These are phyloP conservation scores for Phytoseiulus persimilis DNA, from an alignment of 2,888 invertebrate species.

Conservation along the genomic window DNA sequence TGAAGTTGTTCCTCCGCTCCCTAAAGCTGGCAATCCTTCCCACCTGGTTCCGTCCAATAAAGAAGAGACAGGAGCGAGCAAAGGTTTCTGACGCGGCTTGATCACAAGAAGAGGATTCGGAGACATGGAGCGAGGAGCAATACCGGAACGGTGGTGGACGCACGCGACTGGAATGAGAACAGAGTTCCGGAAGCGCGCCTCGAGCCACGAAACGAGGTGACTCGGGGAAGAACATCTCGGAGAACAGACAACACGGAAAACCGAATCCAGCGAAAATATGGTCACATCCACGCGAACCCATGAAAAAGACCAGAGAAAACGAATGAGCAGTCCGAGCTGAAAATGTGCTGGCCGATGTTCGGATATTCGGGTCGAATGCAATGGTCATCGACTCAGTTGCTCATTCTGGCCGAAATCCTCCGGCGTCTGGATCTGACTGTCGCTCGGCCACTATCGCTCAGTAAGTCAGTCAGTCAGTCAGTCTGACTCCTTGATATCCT, in stretches of 20 bases:
- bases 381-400: neutral
- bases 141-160: neutral
- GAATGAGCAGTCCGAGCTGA: neutral
- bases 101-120: neutral
- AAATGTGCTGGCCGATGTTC: neutral
- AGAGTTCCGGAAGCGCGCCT: neutral
- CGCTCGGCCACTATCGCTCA: neutral
- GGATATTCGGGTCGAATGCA: neutral
- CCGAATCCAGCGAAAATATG: neutral
- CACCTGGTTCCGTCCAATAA: neutral
- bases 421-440: neutral
- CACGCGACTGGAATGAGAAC: neutral
- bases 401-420: neutral
- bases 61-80: neutral
- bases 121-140: neutral
- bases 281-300: neutral
- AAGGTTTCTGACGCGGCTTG: neutral
- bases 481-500: neutral
- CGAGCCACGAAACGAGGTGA: neutral
- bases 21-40: neutral
- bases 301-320: neutral
- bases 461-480: neutral
- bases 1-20: neutral
- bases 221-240: neutral
- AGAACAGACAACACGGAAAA: neutral